phyloP scores from a whole-genome alignment of 2,113 vertebrate species.

The Silurus asotus region DNA sequence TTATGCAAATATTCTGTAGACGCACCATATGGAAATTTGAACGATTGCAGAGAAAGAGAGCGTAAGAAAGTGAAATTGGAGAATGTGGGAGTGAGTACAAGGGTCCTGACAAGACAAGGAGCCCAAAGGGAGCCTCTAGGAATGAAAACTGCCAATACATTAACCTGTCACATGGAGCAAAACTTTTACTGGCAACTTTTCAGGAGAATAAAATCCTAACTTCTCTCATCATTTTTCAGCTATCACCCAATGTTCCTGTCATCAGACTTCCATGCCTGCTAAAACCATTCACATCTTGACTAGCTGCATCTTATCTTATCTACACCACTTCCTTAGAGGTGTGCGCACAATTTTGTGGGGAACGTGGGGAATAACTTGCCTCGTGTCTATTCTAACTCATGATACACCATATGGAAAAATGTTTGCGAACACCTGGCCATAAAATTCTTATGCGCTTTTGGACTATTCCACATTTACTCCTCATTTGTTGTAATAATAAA shows the following conservation, averaged over 20 bases:
- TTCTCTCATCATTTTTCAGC: constrained; percentile 4
- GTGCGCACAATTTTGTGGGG: not conserved
- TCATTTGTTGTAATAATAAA: no score
- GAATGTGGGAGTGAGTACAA: not conserved
- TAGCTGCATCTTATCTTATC: not conserved
- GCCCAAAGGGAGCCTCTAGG: not conserved
- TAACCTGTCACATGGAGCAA: not conserved
- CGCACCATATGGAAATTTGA: not conserved
- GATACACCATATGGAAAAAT: no score
- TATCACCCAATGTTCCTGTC: not conserved
- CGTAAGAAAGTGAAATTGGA: not conserved
- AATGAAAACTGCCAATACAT: constrained; percentile 2
- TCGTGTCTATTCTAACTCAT: not conserved
- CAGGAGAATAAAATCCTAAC: not conserved
- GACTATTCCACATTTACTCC: no score
- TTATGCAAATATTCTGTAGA: not conserved
- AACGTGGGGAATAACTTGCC: not conserved
- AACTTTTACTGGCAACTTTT: not conserved
- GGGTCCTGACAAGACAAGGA: not conserved
- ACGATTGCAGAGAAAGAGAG: not conserved
- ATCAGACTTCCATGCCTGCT: not conserved
- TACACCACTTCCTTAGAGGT: not conserved
- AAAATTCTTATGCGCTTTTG: no score
- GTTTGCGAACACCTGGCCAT: no score
- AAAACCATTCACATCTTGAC: not conserved